A percentile compares a stretch with the other conserved stretches of the same genome.
Conservation (phyloP, 1,140 invertebrate genomes). For the Stenopsyche tienmushanensis region DNA sequence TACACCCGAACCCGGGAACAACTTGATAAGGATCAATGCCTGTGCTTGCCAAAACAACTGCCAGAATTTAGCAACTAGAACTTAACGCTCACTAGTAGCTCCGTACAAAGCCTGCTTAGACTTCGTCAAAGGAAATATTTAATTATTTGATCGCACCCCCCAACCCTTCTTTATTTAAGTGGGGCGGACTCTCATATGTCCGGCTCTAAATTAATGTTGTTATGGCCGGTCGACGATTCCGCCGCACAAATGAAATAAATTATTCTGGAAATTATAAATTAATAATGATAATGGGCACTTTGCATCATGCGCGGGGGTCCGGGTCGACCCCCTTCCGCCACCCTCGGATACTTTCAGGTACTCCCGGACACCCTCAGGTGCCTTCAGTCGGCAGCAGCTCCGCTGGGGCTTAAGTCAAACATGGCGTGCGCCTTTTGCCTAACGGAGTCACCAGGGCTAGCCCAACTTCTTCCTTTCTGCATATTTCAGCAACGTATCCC, state of each 20-base stretch:
- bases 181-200: background rate
- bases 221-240: conserved; percentile 27
- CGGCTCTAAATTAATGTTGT: conserved; percentile 24
- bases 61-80: too few relatives aligned
- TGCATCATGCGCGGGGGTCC: conserved; percentile 2
- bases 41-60: too few relatives aligned
- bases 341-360: conserved; percentile 1
- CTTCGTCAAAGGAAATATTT: too few relatives aligned
- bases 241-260: conserved; percentile 27
- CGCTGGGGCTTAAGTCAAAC: conserved; percentile 33
- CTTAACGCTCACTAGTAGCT: too few relatives aligned
- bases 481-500: too few relatives aligned
- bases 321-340: background rate
- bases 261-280: conserved; percentile 40
- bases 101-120: too few relatives aligned
- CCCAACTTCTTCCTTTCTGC: background rate
- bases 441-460: background rate
- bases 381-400: background rate
- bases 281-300: conserved; percentile 40
- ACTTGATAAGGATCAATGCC: too few relatives aligned
- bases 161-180: too few relatives aligned
- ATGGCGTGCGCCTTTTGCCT: conserved; percentile 26
- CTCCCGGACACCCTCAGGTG: conserved; percentile 3
- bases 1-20: too few relatives aligned
- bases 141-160: too few relatives aligned